Base-by-base conservation (phyloP, 1,140 invertebrate genomes). In the Maconellicoccus hirsutus region DNA sequence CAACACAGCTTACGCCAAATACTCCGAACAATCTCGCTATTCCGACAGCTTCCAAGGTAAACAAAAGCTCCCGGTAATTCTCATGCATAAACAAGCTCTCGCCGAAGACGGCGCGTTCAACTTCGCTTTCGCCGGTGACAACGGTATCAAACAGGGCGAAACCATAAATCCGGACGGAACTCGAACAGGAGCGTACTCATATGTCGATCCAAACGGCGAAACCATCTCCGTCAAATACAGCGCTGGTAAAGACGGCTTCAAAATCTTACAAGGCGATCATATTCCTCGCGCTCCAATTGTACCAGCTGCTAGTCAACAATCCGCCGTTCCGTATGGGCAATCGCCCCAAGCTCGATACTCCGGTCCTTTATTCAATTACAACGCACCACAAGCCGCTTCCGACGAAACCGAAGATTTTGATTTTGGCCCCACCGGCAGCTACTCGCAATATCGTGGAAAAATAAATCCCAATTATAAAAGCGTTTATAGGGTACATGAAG, bases 121-220 rank as follows among this genome's bases (percentile, higher is more conserved):
- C 39, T 86, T 83, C 76, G 81, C 84, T 27, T 87, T 86, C 75
- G 84, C 85, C 7, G 83, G 85, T 6, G 86, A 87, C 76, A 86
- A 86, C 76, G 86, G 86, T 12, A 78, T 86, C 1, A 84, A 85
- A 12, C 85, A 86, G 38, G 85, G 84, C 25, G 84, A 86, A 77
- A 81, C 80, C 70, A 86, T 86, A 38, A 81, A 82, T 21, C 84
- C 85, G 1, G 86, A 86, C 75, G 85, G 85, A 1, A 84, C 82
- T 21, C 79, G 85, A 69, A 83, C 83, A 6, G 87, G 87, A 1
- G 83, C 82, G 7, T 87, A 87, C 75, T 84, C 85, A 70, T 86
- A 86, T 77, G 80, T 85, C 38, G 85, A 85, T 72, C 83, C 84
- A 1, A 80, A 79, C 73, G 85, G 85, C 0, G 82, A 83, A 73